Evolutionary conservation across 2,113 vertebrate species (phyloP).

Genomic region (Coregonus clupeaformis): DNA sequence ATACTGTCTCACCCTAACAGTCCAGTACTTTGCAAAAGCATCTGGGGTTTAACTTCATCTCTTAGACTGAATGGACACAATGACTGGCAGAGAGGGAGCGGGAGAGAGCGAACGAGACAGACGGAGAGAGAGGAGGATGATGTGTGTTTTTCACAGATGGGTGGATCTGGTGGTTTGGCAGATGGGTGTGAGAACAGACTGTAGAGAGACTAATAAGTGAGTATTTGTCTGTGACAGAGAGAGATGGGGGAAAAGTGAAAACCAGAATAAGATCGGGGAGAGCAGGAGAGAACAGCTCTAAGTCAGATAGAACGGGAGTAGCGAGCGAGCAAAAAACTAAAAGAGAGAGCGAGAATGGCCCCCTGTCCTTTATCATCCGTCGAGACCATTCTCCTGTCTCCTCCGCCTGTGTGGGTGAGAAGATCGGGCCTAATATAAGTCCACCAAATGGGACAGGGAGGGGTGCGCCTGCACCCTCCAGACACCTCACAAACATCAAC

Average conservation of each 20-base stretch:
- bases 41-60: neutral
- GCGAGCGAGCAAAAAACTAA: neutral
- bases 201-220: slow-evolving; percentile 14
- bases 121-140: slow-evolving; percentile 22
- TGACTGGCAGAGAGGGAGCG: neutral
- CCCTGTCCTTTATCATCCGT: neutral
- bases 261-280: neutral
- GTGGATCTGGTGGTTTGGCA: slow-evolving; percentile 35
- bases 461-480: slow-evolving; percentile 15
- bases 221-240: slow-evolving; percentile 15
- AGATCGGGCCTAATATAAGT: slow-evolving; percentile 2
- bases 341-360: neutral
- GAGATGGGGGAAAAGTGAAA: neutral
- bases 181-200: slow-evolving; percentile 35
- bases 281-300: neutral
- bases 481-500: slow-evolving; percentile 31
- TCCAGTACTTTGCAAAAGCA: neutral
- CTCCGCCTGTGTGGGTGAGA: slow-evolving; percentile 4
- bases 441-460: slow-evolving; percentile 3
- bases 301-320: neutral
- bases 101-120: neutral
- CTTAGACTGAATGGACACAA: slow-evolving; percentile 21
- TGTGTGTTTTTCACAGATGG: slow-evolving; percentile 20
- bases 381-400: slow-evolving; percentile 7
- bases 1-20: neutral